Evolutionary conservation across 2,113 vertebrate genomes (phyloP), one percentile per base, ranked within the genome.

Genomic region (Sorex fumeus): DNA sequence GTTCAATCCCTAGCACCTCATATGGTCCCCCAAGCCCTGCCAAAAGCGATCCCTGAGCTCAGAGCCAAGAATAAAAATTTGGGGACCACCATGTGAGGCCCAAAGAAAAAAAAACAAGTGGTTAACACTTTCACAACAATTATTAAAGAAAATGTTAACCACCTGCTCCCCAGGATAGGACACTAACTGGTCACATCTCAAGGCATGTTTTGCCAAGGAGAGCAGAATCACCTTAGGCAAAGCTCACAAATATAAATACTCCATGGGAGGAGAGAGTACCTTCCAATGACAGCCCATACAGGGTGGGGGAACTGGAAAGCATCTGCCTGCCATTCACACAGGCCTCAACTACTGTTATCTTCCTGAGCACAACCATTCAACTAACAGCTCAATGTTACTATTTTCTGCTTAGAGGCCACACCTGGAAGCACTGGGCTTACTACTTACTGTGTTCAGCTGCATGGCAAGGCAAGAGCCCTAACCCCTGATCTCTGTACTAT

Each of bases 321-420:
- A 69, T 28, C 47, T 70, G 19, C 77, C 53, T 66, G 75, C 0
- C 47, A 72, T 12, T 10, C 53, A 79, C 19, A 43, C 0, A 84
- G 64, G 21, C 45, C 27, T 81, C 69, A 53, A 70, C 23, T 53
- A 80, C 53, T 50, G 13, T 34, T 78, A n/a, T 36, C 30, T 86
- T 92, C 83, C 78, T 85, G 78, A 90, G 84, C 85, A 79, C 45
- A 84, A 69, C 21, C 34, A 87, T 28, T 67, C 67, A 23, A 87
- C 60, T 76, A 69, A 50, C 27, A 36, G 80, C 12, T 40, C 40
- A 40, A 40, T 40, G 7, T 40, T 40, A 40, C 40, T 40, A 40
- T 40, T 40, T 40, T 7, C 40, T 40, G 40, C 40, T 40, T 40
- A 7, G 40, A 7, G 40, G 40, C 40, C 40, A 40, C 40, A 40